Base-by-base conservation (phyloP, 2,888 invertebrate species). In the Sinohyriopsis cumingii region DNA sequence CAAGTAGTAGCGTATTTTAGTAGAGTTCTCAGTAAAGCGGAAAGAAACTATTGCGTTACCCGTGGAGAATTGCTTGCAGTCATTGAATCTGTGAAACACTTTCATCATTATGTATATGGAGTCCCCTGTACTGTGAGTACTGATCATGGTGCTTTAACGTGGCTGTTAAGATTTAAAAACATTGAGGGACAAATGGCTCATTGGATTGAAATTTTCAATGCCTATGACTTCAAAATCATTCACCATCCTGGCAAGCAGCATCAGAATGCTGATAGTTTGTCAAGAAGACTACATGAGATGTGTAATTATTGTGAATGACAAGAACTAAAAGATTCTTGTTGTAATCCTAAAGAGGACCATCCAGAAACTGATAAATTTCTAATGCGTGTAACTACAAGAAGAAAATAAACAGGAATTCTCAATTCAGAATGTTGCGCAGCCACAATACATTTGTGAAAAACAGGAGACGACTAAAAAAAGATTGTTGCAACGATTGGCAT, bases 1-100 rank as follows among this genome's bases (percentile, higher is more conserved):
- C 24, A 62, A 62, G 69, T 72, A 0, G 65, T 74, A n/a, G 69
- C 63, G n/a, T 77, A 74, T 57, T 65, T 63, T 57, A 72, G 76
- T 56, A 64, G 62, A 55, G 25, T 55, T 18, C 62, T 77, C 5
- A 62, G 24, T n/a, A 67, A 66, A 55, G 60, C 67, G 55, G 74
- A 78, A 54, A 60, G 67, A 33, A 65, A 67, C 20, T n/a, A n/a
- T 77, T n/a, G 25, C 3, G n/a, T 62, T 12, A 62, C 18, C n/a
- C 24, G 7, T n/a, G 33, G 33, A n/a, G 63, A 62, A 62, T 9
- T 62, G 12, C 63, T 62, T 18, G 63, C 63, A 18, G 63, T 62
- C n/a, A 45, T 62, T 25, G 63, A 62, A 6, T 25, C 63, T 18
- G 63, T 62, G n/a, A 62, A 62, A 28, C 5, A 62, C 53, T 62